Conservation (phyloP, 2,113 vertebrate genomes). For the Melanostigma gelatinosum region DNA sequence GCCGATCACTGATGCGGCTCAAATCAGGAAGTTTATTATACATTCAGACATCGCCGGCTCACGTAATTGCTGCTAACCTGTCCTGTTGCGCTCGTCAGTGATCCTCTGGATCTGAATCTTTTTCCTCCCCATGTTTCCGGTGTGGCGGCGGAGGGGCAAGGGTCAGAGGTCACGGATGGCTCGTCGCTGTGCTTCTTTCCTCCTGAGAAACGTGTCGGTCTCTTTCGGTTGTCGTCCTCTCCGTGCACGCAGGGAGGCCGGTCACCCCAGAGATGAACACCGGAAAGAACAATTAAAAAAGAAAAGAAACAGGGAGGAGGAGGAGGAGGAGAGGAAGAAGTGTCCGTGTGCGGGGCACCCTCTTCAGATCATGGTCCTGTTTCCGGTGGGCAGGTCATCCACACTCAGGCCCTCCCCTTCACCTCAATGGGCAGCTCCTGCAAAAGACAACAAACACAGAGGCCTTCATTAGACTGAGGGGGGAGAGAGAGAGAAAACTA, state of each 20-base stretch:
- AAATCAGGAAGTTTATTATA: conserved; percentile 2
- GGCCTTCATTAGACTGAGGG: conserved; percentile 42
- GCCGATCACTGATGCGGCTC: background rate
- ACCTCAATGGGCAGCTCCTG: conserved; percentile 78
- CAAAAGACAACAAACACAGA: conserved; percentile 63
- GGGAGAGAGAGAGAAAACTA: conserved; percentile 11
- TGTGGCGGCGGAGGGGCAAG: conserved; percentile 63
- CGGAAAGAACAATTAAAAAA: conserved; percentile 18
- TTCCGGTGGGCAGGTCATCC: conserved; percentile 68
- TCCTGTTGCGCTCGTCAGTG: conserved; percentile 96
- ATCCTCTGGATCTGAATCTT: conserved; percentile 99
- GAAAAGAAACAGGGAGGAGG: conserved; percentile 54
- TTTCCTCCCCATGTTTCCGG: conserved; percentile 95
- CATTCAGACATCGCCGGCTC: background rate
- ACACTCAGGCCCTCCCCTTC: conserved; percentile 72
- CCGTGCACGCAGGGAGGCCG: conserved; percentile 32
- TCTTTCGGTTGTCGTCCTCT: conserved; percentile 16
- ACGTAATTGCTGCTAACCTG: conserved; percentile 83
- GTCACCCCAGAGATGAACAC: conserved; percentile 16
- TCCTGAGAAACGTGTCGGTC: conserved; percentile 23
- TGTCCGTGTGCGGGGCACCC: conserved; percentile 42
- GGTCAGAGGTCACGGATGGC: conserved; percentile 58
- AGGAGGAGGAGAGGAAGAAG: conserved; percentile 60
- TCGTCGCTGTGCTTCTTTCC: conserved; percentile 15
- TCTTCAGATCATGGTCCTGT: conserved; percentile 83